These are phyloP conservation scores for Diaprepes abbreviatus DNA, from an alignment of 2,888 invertebrate species.

Conservation along the genomic window DNA sequence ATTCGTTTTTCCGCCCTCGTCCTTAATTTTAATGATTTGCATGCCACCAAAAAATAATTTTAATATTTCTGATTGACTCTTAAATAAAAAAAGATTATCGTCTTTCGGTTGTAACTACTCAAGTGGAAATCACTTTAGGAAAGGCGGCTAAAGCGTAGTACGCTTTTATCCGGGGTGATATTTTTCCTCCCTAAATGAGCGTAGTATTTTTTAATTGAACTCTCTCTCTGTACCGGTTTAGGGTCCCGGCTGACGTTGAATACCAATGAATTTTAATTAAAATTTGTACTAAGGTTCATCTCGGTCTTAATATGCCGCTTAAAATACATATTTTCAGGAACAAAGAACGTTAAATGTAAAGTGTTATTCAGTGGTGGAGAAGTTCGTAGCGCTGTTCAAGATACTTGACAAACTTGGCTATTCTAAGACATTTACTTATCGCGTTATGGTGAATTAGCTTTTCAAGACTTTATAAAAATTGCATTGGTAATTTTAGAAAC, in stretches of 20 bases:
- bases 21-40: too few species aligned
- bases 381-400: too few species aligned
- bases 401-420: too few species aligned
- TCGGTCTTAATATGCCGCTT: conserved; percentile 40
- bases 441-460: too few species aligned
- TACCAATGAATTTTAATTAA: conserved; percentile 48
- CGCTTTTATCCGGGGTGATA: neutral
- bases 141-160: neutral
- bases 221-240: conserved; percentile 29
- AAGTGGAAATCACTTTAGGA: conserved; percentile 17
- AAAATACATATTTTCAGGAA: conserved; percentile 42
- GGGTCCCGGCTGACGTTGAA: conserved; percentile 34
- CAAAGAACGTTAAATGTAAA: conserved; percentile 32
- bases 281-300: conserved; percentile 42
- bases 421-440: too few species aligned
- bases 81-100: neutral
- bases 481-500: too few species aligned
- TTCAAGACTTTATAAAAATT: too few species aligned
- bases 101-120: neutral
- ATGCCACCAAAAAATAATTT: neutral
- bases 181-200: conserved; percentile 35
- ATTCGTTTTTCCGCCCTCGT: too few species aligned
- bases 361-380: conserved; percentile 4
- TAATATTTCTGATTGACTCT: neutral
- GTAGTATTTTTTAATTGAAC: conserved; percentile 45